A percentile compares a stretch with the other conserved stretches of the same genome.
These are phyloP conservation scores for Colaptes auratus DNA, from an alignment of 2,113 vertebrate genomes.

Conservation along the genomic window DNA sequence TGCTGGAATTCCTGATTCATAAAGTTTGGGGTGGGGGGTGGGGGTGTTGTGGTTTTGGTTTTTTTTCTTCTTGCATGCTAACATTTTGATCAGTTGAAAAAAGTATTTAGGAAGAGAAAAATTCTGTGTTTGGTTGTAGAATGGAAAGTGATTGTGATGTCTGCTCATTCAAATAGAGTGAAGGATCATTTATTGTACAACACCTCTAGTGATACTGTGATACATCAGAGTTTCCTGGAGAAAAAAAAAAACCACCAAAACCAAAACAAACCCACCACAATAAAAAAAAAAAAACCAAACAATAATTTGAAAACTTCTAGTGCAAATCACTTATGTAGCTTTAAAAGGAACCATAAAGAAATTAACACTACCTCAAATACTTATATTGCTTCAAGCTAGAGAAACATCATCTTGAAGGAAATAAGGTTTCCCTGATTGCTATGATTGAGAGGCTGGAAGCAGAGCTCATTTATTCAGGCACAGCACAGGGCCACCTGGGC, in stretches of 20 bases:
- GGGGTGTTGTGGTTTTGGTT: no score
- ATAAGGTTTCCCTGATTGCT: neutral
- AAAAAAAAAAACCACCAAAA: neutral
- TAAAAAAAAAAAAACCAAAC: neutral
- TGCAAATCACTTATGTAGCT: neutral
- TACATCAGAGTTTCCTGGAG: neutral
- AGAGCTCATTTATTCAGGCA: neutral
- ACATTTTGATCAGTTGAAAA: neutral
- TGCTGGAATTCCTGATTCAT: neutral
- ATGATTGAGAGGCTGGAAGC: neutral
- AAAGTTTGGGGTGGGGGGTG: rapidly evolving
- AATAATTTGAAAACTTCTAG: neutral
- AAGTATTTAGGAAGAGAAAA: neutral
- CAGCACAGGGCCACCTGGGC: neutral
- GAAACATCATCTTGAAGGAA: neutral
- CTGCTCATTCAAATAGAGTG: neutral
- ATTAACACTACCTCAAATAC: neutral
- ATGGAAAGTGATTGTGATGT: neutral
- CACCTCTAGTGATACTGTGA: no score
- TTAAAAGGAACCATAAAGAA: neutral
- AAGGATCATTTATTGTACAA: neutral
- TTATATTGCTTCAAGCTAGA: rapidly evolving
- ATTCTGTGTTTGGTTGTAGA: neutral
- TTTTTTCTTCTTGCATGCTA: neutral
- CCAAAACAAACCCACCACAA: rapidly evolving